Percentiles rank a stretch among this genome's conserved stretches.
phyloP scores from a whole-genome alignment of 2,797 vertebrate species.

The Myotis myotis region DNA sequence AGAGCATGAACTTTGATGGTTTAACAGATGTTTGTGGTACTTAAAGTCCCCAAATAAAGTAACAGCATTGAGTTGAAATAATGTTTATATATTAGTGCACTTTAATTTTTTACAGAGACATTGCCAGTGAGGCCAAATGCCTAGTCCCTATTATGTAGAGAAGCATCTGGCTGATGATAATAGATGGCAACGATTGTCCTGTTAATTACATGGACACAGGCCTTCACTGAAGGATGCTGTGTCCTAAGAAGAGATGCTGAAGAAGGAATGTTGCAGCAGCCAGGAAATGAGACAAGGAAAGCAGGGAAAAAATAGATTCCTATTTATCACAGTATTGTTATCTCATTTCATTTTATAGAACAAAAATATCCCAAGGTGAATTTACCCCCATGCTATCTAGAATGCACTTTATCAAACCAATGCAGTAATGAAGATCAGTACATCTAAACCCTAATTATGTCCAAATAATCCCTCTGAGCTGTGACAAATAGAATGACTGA shows the following conservation, averaged over 20 bases:
- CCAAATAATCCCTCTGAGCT: neutral
- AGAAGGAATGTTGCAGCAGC: neutral
- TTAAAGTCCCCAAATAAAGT: constrained; percentile 28
- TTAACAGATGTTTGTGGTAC: constrained; percentile 49
- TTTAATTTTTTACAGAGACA: constrained; percentile 44
- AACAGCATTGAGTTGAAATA: constrained; percentile 17
- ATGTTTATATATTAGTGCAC: constrained; percentile 16
- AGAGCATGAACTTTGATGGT: constrained; percentile 45
- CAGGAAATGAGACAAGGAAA: constrained; percentile 30
- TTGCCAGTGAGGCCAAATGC: neutral
- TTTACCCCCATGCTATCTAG: neutral
- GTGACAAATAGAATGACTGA: neutral
- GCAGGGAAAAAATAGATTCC: neutral
- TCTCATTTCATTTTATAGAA: constrained; percentile 41
- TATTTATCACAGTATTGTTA: neutral
- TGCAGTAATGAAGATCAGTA: neutral
- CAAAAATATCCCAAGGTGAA: neutral
- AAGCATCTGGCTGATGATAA: constrained; percentile 37
- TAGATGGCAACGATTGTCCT: constrained; percentile 52
- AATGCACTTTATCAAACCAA: constrained; percentile 29
- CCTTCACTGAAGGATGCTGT: constrained; percentile 18
- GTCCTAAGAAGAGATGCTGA: constrained; percentile 35
- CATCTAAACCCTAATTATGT: constrained; percentile 37
- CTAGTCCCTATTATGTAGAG: constrained; percentile 2
- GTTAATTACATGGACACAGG: constrained; percentile 33